These are phyloP conservation scores for Seriola dumerili DNA, from an alignment of 2,113 vertebrate species.

Conservation along the genomic window DNA sequence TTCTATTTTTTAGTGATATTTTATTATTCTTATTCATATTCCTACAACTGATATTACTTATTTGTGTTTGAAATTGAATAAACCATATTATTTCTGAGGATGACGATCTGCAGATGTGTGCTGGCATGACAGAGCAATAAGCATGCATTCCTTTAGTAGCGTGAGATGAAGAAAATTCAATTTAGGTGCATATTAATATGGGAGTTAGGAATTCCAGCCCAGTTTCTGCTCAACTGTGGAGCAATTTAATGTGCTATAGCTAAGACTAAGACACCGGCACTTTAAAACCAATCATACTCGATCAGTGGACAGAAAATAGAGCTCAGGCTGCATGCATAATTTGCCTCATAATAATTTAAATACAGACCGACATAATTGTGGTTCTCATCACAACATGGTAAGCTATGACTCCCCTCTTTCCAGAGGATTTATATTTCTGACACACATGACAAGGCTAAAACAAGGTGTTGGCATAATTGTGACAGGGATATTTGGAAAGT, in stretches of 20 bases:
- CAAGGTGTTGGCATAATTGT: slow-evolving; percentile 7
- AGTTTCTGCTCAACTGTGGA: slow-evolving; percentile 38
- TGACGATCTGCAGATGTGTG: slow-evolving; percentile 10
- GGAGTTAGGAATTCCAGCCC: slow-evolving; percentile 60
- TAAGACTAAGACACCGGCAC: slow-evolving; percentile 22
- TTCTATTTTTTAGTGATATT: neutral
- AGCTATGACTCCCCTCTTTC: neutral
- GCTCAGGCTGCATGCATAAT: slow-evolving; percentile 37
- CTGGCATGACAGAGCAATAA: slow-evolving; percentile 7
- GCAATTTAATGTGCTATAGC: slow-evolving; percentile 12
- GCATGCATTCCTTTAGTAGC: slow-evolving; percentile 5
- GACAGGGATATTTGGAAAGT: slow-evolving; percentile 13
- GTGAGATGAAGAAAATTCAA: slow-evolving; percentile 41
- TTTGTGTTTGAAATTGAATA: slow-evolving; percentile 19
- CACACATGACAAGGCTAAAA: neutral
- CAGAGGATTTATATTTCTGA: slow-evolving; percentile 11
- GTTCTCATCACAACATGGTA: slow-evolving; percentile 1
- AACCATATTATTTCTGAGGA: slow-evolving; percentile 17
- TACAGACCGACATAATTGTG: neutral
- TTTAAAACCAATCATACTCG: slow-evolving; percentile 35
- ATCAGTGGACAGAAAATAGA: neutral
- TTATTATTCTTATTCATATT: neutral
- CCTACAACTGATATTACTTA: slow-evolving; percentile 2
- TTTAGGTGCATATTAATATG: slow-evolving; percentile 64
- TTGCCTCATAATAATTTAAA: slow-evolving; percentile 29